Base-by-base conservation (phyloP, 2,888 invertebrate species). In the Isoperla grammatica region DNA sequence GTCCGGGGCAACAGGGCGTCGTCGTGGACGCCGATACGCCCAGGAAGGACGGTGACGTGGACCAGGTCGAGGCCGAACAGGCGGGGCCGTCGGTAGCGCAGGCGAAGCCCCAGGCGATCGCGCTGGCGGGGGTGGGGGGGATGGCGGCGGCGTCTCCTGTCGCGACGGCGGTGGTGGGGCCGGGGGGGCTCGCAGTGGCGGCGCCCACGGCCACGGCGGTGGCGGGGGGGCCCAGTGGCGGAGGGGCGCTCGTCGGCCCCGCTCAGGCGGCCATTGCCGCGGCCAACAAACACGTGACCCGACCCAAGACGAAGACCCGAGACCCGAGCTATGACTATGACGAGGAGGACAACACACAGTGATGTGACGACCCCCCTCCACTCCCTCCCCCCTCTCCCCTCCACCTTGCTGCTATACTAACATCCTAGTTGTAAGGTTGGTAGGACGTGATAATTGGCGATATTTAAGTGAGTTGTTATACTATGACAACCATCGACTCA, bases 161-260 rank as follows among this genome's bases (percentile, higher is more conserved):
- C 49, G 77, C 73, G 9, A 78, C 78, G 11, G 79, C 80, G 2
- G 68, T 79, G 20, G 78, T 75, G 20, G 79, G 79, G 23, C 73
- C 74, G 59, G 75, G 74, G 60, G 79, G 79, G n/a, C 65, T 78
- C 46, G 76, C 78, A 0, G 70, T 79, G 13, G 74, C 79, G 0
- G 76, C 76, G 61, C 80, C 80, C 19, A 71, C 73, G 49, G 79
- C 78, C 17, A 78, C 78, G 15, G 78, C 80, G 1, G 74, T 79
- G n/a, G 78, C 79, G 20, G 79, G 78, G 37, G 79, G 78, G 37
- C 73, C 74, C 17, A 68, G 71, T 6, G 66, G 67, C 3, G 70
- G 69, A 0, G 60, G 40, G 2, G 56, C 64, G 2, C 63, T 64
- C 22, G 19, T 48, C 8, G 48, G 20, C 15, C 40, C 49, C 39